Evolutionary conservation across 1,140 invertebrate genomes (phyloP), one percentile per base, ranked within the genome.

Genomic region (Zaprionus davidi): DNA sequence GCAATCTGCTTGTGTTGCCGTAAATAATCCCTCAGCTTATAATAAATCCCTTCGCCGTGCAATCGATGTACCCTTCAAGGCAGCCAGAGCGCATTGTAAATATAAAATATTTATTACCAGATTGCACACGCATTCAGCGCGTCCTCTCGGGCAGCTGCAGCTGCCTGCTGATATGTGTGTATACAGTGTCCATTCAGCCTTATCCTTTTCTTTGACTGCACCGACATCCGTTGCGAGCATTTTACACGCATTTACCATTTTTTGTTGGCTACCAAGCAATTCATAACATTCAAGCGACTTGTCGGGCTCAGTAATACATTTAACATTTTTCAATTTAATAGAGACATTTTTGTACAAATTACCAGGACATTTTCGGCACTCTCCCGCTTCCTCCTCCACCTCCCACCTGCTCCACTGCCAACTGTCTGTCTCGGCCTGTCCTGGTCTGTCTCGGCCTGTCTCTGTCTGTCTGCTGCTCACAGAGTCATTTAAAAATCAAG

Each of bases 101-200:
- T 71, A 87, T 87, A 79, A 87, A 82, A 86, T 86, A 86, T 86
- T 86, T 86, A 86, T 86, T 86, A 77, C 72, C 82, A 74, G 83
- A 86, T 82, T 86, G 82, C 80, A 86, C 71, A 86, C 71, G 79
- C 82, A 79, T 74, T 71, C 64, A 74, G 53, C 60, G 59, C 60
- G 41, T 75, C 51, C 79, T 72, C 62, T 46, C 41, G 62, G 31
- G 56, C 56, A 55, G 59, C 15, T 58, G 20, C 15, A 56, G 22
- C 57, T 62, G 51, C 57, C 15, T 64, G 44, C 69, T 60, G 82
- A 82, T 86, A 82, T 85, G 64, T 77, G 44, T 63, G 28, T 31
- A 7, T 31, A 62, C 65, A 58, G 57, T 62, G 64, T 56, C 76
- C 82, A 81, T 70, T 83, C 77, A 70, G 77, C 70, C 82, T 72